Evolutionary conservation across 1,140 invertebrate genomes (phyloP).

Genomic region (Planococcus citri): DNA sequence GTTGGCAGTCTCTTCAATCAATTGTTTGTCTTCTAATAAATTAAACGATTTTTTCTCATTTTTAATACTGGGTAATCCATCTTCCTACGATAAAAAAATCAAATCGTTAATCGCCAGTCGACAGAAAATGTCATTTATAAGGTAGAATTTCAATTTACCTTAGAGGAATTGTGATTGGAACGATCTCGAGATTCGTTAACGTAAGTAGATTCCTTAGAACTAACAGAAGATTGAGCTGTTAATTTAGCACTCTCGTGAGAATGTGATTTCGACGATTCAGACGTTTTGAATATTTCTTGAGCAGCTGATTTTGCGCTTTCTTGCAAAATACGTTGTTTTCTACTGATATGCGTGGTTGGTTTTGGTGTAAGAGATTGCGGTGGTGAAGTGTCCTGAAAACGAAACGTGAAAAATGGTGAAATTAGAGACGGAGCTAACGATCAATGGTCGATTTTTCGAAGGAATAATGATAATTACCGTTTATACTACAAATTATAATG

Average conservation of each 20-base stretch:
- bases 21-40: slow-evolving; percentile 20
- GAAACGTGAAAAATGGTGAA: too few relatives aligned
- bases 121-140: not conserved
- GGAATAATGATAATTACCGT: too few relatives aligned
- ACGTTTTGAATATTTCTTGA: not conserved
- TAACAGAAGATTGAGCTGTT: not conserved
- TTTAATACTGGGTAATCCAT: not conserved
- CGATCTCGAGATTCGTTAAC: not conserved
- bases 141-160: not conserved
- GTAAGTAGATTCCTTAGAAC: not conserved
- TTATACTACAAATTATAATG: too few relatives aligned
- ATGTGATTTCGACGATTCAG: not conserved
- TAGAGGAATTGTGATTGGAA: not conserved
- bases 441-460: too few relatives aligned
- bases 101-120: too few relatives aligned
- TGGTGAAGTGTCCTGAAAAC: not conserved
- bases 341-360: not conserved
- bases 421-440: too few relatives aligned
- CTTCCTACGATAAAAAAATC: not conserved
- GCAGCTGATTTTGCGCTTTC: slow-evolving; percentile 10
- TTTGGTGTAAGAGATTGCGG: not conserved
- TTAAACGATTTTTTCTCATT: slow-evolving; percentile 8
- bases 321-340: slow-evolving; percentile 24
- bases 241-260: not conserved
- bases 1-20: slow-evolving; percentile 31